These are phyloP conservation scores for Chloroceryle aenea DNA, from an alignment of 2,113 vertebrate genomes.

Conservation along the genomic window DNA sequence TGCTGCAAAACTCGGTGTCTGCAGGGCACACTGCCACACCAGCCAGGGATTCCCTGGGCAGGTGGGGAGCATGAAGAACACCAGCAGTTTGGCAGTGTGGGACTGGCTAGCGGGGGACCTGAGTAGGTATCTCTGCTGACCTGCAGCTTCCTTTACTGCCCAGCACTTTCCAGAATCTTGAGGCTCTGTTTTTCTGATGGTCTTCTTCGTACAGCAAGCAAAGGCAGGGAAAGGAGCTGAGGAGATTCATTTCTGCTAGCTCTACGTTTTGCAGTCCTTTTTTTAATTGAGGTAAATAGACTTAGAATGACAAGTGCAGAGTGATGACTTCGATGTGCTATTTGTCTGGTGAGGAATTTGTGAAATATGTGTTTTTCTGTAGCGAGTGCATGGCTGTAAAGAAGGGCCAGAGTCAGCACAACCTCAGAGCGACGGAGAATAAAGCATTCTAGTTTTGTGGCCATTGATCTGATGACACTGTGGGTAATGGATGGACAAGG, in stretches of 20 bases:
- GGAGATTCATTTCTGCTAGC: slow-evolving; percentile 12
- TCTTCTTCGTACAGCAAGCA: fast-evolving
- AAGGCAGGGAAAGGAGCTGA: fast-evolving
- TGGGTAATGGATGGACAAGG: slow-evolving; percentile 68
- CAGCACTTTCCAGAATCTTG: background rate
- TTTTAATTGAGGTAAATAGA: slow-evolving; percentile 60
- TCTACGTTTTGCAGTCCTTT: background rate
- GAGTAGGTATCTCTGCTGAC: background rate
- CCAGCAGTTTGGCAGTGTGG: fast-evolving
- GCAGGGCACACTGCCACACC: background rate
- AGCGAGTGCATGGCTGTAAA: slow-evolving; percentile 57
- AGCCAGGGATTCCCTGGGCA: background rate
- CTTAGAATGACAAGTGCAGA: slow-evolving; percentile 51
- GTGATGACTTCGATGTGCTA: slow-evolving; percentile 46
- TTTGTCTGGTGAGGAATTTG: slow-evolving; percentile 59
- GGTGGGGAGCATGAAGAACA: background rate
- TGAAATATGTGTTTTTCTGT: slow-evolving; percentile 73
- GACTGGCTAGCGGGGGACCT: background rate
- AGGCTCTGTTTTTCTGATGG: background rate
- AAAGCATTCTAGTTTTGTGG: slow-evolving; percentile 69
- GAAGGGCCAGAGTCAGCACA: slow-evolving; percentile 70
- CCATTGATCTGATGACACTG: slow-evolving; percentile 71
- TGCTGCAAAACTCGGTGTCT: background rate
- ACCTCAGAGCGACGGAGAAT: slow-evolving; percentile 65
- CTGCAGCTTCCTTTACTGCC: background rate